Percentiles rank a stretch among this genome's conserved stretches.
phyloP scores from a whole-genome alignment of 2,113 vertebrate genomes.

The Epinephelus fuscoguttatus region DNA sequence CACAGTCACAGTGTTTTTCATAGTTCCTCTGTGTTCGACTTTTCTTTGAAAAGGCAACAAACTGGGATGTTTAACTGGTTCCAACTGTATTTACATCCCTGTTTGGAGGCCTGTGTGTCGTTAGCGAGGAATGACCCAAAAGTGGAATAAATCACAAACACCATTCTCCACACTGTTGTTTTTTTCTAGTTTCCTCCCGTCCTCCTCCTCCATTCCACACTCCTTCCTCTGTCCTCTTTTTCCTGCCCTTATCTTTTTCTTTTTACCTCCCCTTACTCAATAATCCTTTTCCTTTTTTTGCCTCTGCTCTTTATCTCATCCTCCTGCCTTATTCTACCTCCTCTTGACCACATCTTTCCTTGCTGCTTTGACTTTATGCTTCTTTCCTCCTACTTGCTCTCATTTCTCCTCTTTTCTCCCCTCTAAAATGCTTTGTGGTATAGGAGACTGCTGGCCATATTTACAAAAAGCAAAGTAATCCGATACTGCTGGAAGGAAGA shows the following conservation, averaged over 20 bases:
- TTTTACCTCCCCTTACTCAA: conserved; percentile 25
- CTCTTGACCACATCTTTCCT: conserved; percentile 2
- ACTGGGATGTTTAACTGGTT: conserved; percentile 47
- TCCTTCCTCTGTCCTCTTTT: conserved; percentile 61
- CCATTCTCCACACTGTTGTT: conserved; percentile 17
- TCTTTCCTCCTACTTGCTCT: conserved; percentile 19
- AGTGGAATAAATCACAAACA: conserved; percentile 67
- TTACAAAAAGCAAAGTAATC: conserved; percentile 65
- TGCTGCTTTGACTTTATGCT: neutral
- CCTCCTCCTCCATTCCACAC: conserved; percentile 39
- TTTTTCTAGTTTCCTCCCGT: conserved; percentile 1
- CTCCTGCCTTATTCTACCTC: neutral
- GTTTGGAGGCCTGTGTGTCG: conserved; percentile 55
- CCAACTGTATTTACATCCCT: conserved; percentile 48
- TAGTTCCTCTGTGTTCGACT: conserved; percentile 36
- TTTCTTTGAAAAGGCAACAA: conserved; percentile 32
- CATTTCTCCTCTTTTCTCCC: conserved; percentile 32
- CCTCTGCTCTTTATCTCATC: conserved; percentile 1
- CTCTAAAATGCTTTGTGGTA: conserved; percentile 50
- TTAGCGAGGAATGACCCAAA: conserved; percentile 65
- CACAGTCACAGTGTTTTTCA: conserved; percentile 20
- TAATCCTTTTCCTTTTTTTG: conserved; percentile 51
- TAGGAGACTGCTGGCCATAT: conserved; percentile 48
- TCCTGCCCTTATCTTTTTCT: conserved; percentile 51
- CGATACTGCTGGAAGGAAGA: conserved; percentile 46